Conservation (phyloP, 1,140 invertebrate species). For the Ganaspis sp. region DNA sequence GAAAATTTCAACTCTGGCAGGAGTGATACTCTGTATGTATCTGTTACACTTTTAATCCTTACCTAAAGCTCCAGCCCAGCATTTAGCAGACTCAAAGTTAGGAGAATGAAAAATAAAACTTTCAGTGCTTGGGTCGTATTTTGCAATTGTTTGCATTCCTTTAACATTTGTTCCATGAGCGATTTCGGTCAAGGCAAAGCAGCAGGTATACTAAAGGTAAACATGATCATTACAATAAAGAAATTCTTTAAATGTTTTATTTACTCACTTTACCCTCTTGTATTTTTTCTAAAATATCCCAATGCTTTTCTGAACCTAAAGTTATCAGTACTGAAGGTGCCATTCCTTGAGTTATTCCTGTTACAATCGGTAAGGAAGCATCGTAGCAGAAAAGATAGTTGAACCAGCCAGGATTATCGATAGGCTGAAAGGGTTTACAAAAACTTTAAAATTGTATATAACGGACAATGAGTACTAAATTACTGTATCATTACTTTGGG, state of each 20-base stretch:
- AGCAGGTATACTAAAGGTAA: slow-evolving; percentile 81
- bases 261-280: slow-evolving; percentile 81
- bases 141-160: slow-evolving; percentile 92
- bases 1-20: too few species aligned
- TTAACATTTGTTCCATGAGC: slow-evolving; percentile 96
- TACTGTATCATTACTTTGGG: too few species aligned
- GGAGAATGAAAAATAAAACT: slow-evolving; percentile 94
- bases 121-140: slow-evolving; percentile 85
- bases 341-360: slow-evolving; percentile 81
- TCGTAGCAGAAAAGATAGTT: slow-evolving; percentile 79
- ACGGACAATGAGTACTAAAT: too few species aligned
- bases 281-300: slow-evolving; percentile 82
- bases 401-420: slow-evolving; percentile 38
- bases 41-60: slow-evolving; percentile 51
- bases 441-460: slow-evolving; percentile 30
- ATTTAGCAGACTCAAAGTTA: slow-evolving; percentile 95
- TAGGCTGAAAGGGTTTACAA: slow-evolving; percentile 41
- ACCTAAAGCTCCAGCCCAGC: slow-evolving; percentile 95
- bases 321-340: slow-evolving; percentile 83
- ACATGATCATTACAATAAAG: slow-evolving; percentile 31
- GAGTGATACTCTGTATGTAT: too few species aligned
- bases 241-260: slow-evolving; percentile 36
- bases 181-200: slow-evolving; percentile 94
- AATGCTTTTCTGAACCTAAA: slow-evolving; percentile 87
- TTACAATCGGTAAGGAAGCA: slow-evolving; percentile 83